Evolutionary conservation across 2,888 invertebrate species (phyloP), one percentile per base, ranked within the genome.

Genomic region (Pollenia labialis): DNA sequence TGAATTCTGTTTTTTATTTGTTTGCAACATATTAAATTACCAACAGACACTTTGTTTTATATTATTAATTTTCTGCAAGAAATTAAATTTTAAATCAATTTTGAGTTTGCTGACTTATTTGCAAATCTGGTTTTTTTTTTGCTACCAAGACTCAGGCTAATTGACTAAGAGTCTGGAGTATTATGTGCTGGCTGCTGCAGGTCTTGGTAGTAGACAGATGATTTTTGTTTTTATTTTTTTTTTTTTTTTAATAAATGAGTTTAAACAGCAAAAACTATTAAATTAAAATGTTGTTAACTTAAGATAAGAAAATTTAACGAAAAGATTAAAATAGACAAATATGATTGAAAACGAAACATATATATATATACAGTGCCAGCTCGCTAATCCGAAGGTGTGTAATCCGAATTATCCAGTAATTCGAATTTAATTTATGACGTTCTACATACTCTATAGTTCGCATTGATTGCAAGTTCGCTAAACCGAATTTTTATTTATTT

Each of bases 81-180:
- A 56, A 71, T 71, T 54, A 44, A 71, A 56, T 56, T 56, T 56
- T 56, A 3, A 54, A 44, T 42, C 56, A 72, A 56, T 72, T 72
- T 56, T n/a, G 4, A 72, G 72, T 56, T 56, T 58, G 11, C 46
- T 72, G 46, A 56, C 56, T 23, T 56, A 9, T 11, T 16, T 40
- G n/a, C 42, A 11, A 16, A 11, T n/a, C 16, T 11, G 4, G 50
- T 40, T 40, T n/a, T 12, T 40, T 68, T 42, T 42, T 14, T 64
- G 6, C 10, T 56, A 4, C 2, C 18, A 44, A 56, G 18, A 56
- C 56, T 46, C 32, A 32, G 23, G 72, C n/a, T 72, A 72, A 72
- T 72, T 72, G 56, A 46, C 23, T 46, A 7, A 72, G 44, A 46
- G 72, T 72, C 72, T 72, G 46, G 44, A 32, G 56, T 18, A 56